A percentile compares a stretch with the other conserved stretches of the same genome.
Conservation (phyloP, 2,797 vertebrate species). For the Zonotrichia albicollis region DNA sequence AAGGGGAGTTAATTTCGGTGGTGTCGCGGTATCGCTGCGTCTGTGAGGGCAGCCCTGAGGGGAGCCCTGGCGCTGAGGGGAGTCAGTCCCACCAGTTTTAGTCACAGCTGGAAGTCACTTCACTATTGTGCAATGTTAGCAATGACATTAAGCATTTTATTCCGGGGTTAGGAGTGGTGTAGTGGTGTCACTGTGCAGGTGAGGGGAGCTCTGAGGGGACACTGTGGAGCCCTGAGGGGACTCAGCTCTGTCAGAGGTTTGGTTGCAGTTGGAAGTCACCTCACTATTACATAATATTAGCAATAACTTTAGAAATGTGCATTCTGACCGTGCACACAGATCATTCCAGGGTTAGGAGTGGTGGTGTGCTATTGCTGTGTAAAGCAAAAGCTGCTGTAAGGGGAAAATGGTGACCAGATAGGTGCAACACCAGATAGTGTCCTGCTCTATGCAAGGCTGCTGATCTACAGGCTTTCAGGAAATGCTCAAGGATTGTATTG, state of each 20-base stretch:
- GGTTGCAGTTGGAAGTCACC: background rate
- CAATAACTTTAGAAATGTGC: background rate
- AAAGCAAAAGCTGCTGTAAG: background rate
- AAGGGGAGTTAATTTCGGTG: too few relatives aligned
- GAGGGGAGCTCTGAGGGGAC: background rate
- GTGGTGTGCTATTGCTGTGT: background rate
- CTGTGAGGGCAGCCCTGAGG: background rate
- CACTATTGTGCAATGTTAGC: fast-evolving
- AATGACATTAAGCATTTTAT: background rate
- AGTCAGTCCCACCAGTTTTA: background rate
- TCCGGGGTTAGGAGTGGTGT: background rate
- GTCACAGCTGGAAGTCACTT: background rate
- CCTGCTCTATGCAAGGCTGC: background rate
- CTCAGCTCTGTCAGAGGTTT: background rate
- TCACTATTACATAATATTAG: background rate
- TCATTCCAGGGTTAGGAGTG: background rate
- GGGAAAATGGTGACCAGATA: background rate
- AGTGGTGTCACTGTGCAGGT: too few relatives aligned
- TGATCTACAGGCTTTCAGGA: background rate
- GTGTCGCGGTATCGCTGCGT: fast-evolving
- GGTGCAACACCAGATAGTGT: background rate
- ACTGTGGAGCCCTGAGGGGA: background rate
- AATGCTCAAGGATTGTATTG: background rate
- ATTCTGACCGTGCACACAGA: fast-evolving
- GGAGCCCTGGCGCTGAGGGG: fast-evolving